Evolutionary conservation across 2,113 vertebrate genomes (phyloP).

Genomic region (Corythaixoides concolor): DNA sequence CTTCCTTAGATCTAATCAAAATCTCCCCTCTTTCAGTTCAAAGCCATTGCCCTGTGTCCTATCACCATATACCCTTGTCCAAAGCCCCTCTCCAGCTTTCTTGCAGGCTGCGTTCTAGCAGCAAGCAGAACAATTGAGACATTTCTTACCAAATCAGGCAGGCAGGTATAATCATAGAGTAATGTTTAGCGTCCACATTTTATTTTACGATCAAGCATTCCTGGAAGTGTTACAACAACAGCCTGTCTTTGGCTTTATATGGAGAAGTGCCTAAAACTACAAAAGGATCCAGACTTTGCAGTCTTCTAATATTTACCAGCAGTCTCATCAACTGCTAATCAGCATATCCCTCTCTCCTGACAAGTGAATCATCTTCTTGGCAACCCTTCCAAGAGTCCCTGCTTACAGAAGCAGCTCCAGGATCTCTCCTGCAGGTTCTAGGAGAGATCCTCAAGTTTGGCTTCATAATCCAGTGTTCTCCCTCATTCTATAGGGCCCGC

Average conservation of each 20-base stretch:
- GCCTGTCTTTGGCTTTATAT: neutral
- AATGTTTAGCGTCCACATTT: neutral
- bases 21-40: too few species aligned
- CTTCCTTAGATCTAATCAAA: too few species aligned
- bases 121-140: neutral
- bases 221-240: neutral
- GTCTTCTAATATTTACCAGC: neutral
- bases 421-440: neutral
- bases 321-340: neutral
- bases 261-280: neutral
- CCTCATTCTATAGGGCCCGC: neutral
- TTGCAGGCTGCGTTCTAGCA: neutral
- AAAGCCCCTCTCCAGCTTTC: too few species aligned
- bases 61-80: too few species aligned
- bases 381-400: neutral
- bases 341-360: neutral
- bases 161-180: neutral
- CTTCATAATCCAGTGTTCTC: neutral
- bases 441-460: neutral
- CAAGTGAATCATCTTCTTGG: neutral
- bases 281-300: neutral
- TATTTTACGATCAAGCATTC: neutral
- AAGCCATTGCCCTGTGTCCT: too few species aligned
- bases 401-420: neutral
- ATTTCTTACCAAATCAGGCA: neutral